Base-by-base conservation (phyloP, 2,113 vertebrate genomes). In the Vulpes lagopus region DNA sequence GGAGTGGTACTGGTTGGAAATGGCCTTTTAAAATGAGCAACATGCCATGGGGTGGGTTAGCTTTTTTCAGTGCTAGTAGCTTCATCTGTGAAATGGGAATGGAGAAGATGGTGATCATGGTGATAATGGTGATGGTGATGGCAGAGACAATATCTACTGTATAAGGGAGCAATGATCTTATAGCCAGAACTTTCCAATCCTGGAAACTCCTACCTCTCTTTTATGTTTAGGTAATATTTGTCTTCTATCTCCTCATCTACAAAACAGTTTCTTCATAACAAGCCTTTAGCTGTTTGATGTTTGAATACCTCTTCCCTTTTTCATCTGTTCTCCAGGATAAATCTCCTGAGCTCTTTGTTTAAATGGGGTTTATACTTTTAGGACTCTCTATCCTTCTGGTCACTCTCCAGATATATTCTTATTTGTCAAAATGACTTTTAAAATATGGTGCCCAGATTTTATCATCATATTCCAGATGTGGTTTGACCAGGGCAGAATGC, bases 381-480 rank as follows among this genome's bases (percentile, higher is more conserved):
- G 92, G 43, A 71, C 27, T 79, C 60, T 10, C 65, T 95, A 55
- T 87, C 57, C 23, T 73, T 16, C 67, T 73, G 38, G 11, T 90
- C 79, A 79, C 35, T 86, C 35, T 91, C 55, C 83, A 79, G 67
- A n/a, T 82, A 78, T 53, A 81, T 92, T 79, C 32, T 86, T 55
- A 89, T 96, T 88, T 78, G 35, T 76, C 83, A 95, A 91, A 89
- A 69, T 89, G 78, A 73, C 90, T 96, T 93, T 78, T 51, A 82
- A 89, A 91, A 91, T 82, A 51, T 17, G 55, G 49, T 65, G 9
- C 38, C 55, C 88, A 79, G 78, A 65, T 89, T 85, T 81, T 83
- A 71, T 84, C 76, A 11, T 38, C 11, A 10, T 60, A 53, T 92
- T 87, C 84, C 69, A 55, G 65, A 67, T 60, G 60, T 89, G 60